Percentiles rank a stretch among this genome's conserved stretches.
Evolutionary conservation across 2,113 vertebrate genomes (phyloP).

Genomic region (Otolemur garnettii): DNA sequence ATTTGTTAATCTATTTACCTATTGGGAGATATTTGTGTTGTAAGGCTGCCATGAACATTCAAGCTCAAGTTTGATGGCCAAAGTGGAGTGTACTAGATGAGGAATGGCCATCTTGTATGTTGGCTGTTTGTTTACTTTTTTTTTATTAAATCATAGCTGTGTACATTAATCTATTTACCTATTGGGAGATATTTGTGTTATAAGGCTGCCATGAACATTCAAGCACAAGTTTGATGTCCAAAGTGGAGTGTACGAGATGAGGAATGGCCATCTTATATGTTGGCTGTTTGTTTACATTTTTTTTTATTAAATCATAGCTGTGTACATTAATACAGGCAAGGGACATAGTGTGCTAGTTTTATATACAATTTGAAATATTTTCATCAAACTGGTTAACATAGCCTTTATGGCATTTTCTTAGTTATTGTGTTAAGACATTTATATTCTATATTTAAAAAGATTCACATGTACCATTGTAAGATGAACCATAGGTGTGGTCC

Average conservation of each 20-base stretch:
- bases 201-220: neutral
- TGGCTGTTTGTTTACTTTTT: neutral
- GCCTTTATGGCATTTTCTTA: too few relatives aligned
- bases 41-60: neutral
- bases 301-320: too few relatives aligned
- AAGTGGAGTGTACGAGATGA: neutral
- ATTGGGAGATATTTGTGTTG: neutral
- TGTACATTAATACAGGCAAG: too few relatives aligned
- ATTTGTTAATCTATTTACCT: neutral
- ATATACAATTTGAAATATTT: too few relatives aligned
- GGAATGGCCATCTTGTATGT: neutral
- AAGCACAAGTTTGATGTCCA: neutral
- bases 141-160: too few relatives aligned
- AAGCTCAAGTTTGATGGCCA: neutral
- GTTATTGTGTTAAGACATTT: too few relatives aligned
- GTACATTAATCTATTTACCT: neutral
- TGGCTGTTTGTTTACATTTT: neutral
- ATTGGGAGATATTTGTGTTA: neutral
- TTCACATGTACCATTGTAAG: too few relatives aligned
- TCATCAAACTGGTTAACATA: too few relatives aligned
- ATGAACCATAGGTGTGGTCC: too few relatives aligned
- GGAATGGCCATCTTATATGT: neutral
- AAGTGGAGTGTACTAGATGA: neutral
- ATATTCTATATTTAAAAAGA: too few relatives aligned
- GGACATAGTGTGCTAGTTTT: too few relatives aligned